phyloP scores from a whole-genome alignment of 64 coral and sea anemone genomes.

The Pachyseris speciosa region DNA sequence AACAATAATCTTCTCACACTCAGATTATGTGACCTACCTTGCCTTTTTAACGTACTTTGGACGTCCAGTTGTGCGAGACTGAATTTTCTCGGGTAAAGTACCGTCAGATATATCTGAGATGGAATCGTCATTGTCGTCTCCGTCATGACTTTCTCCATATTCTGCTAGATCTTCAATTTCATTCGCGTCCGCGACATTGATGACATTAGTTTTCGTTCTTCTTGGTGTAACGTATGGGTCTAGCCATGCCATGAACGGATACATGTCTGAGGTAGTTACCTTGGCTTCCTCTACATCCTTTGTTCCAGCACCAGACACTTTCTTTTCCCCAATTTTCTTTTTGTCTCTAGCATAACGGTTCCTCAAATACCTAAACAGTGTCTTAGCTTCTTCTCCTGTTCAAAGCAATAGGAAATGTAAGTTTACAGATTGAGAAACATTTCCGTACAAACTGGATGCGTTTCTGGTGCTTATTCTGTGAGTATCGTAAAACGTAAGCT shows the following conservation, averaged over 20 bases:
- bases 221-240: conserved; percentile 20
- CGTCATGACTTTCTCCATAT: not conserved
- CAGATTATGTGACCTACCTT: not conserved
- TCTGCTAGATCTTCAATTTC: not conserved
- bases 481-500: not conserved
- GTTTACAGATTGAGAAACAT: not conserved
- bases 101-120: not conserved
- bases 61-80: conserved; percentile 29
- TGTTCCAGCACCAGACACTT: conserved; percentile 4
- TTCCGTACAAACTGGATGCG: not conserved
- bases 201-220: not conserved
- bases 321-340: conserved; percentile 13
- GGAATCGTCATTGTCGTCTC: not conserved
- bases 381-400: conserved; percentile 35
- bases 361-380: conserved; percentile 23
- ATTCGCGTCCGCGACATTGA: not conserved
- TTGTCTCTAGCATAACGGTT: conserved; percentile 29
- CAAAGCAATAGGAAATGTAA: not conserved
- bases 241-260: conserved; percentile 13
- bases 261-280: not conserved
- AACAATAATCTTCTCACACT: not conserved
- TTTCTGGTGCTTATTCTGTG: not conserved
- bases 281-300: conserved; percentile 23
- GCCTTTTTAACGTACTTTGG: not conserved
- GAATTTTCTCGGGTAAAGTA: not conserved